These are phyloP conservation scores for Anorthoa munda DNA, from an alignment of 2,888 invertebrate genomes.

Conservation along the genomic window DNA sequence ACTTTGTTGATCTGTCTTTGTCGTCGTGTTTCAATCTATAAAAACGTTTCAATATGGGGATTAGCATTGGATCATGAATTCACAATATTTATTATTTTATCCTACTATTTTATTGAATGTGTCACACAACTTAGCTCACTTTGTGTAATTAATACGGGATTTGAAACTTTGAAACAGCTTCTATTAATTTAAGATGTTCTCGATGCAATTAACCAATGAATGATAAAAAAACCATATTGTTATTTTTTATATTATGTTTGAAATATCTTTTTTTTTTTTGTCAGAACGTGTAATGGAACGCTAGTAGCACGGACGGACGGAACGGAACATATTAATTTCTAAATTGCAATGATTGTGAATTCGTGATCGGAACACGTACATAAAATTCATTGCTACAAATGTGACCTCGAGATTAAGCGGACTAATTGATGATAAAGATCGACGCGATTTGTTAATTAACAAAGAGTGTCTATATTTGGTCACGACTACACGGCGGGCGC, in stretches of 20 bases:
- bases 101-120: not conserved
- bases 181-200: too few relatives aligned
- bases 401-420: constrained; percentile 52
- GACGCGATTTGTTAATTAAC: constrained; percentile 46
- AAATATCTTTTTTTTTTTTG: not conserved
- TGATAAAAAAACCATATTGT: not conserved
- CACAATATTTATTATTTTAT: not conserved
- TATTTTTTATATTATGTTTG: not conserved
- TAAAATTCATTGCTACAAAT: constrained; percentile 40
- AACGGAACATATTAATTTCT: not conserved
- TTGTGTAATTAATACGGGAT: not conserved
- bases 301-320: not conserved
- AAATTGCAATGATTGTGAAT: constrained; percentile 36
- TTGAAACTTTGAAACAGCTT: not conserved
- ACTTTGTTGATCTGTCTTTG: too few relatives aligned
- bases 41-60: not conserved
- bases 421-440: constrained; percentile 66
- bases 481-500: constrained; percentile 21
- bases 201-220: not conserved
- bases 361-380: constrained; percentile 32
- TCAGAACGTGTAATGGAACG: constrained; percentile 1
- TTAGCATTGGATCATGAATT: not conserved
- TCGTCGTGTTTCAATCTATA: not conserved
- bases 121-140: not conserved
- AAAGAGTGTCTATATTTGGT: constrained; percentile 20